phyloP scores from a whole-genome alignment of 2,113 vertebrate genomes.

The Menidia beryllina region DNA sequence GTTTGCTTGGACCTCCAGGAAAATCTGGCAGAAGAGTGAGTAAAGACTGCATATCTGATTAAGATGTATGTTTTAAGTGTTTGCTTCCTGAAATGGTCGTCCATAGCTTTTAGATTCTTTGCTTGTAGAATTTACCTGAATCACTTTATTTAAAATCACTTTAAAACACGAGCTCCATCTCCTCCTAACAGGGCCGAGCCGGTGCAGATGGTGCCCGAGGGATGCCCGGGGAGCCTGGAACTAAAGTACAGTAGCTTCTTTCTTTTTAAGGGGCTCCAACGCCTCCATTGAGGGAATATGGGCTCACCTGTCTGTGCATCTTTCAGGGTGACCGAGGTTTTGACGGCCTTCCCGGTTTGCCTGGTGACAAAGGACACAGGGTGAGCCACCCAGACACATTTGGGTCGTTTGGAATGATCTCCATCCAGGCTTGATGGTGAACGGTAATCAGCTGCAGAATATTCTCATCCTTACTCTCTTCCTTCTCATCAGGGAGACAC shows the following conservation, averaged over 20 bases:
- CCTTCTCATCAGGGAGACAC: slow-evolving; percentile 85
- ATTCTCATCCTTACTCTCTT: background rate
- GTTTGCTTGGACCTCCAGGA: slow-evolving; percentile 88
- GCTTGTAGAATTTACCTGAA: too few relatives aligned
- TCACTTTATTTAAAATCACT: background rate
- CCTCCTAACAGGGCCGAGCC: slow-evolving; percentile 87
- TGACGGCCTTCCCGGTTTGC: slow-evolving; percentile 97
- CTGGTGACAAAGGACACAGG: slow-evolving; percentile 98
- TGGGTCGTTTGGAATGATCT: background rate
- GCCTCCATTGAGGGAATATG: background rate
- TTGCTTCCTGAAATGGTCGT: too few relatives aligned
- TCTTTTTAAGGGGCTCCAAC: rapidly evolving
- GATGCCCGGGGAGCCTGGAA: slow-evolving; percentile 93
- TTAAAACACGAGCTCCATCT: background rate
- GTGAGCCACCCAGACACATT: slow-evolving; percentile 71
- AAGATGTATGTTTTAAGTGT: background rate
- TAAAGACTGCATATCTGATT: slow-evolving; percentile 15
- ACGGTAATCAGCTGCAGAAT: background rate
- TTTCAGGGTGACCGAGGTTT: slow-evolving; percentile 96
- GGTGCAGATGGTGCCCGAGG: slow-evolving; percentile 94
- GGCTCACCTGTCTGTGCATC: background rate
- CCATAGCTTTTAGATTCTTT: too few relatives aligned
- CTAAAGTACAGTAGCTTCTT: slow-evolving; percentile 84
- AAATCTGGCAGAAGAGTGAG: slow-evolving; percentile 95
- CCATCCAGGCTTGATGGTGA: background rate